phyloP scores from a whole-genome alignment of 2,888 invertebrate species.

The Euplexia lucipara region DNA sequence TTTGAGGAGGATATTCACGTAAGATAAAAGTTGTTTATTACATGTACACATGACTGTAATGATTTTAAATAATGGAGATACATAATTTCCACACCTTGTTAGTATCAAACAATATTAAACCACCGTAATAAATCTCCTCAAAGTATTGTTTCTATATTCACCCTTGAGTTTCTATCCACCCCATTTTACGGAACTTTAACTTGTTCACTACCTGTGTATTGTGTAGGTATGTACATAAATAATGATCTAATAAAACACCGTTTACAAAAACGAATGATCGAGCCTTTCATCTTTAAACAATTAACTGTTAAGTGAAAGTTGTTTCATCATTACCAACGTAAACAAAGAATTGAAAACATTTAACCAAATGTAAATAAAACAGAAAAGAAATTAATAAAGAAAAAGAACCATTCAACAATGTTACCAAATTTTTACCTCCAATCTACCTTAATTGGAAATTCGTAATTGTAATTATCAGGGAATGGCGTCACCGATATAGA shows the following conservation, averaged over 20 bases:
- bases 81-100: too few relatives aligned
- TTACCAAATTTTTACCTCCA: constrained; percentile 49
- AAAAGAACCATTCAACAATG: constrained; percentile 6
- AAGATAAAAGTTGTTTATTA: too few relatives aligned
- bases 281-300: constrained; percentile 18
- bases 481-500: constrained; percentile 54
- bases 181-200: too few relatives aligned
- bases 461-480: constrained; percentile 63
- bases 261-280: not conserved
- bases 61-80: too few relatives aligned
- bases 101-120: too few relatives aligned
- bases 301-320: constrained; percentile 8
- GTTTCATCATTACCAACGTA: constrained; percentile 14
- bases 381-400: constrained; percentile 18
- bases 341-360: constrained; percentile 13
- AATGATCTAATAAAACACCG: not conserved
- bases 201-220: too few relatives aligned
- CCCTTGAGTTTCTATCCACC: too few relatives aligned
- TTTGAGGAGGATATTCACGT: too few relatives aligned
- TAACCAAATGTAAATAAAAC: constrained; percentile 6
- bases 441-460: constrained; percentile 59
- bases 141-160: too few relatives aligned
- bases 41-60: too few relatives aligned
- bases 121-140: too few relatives aligned
- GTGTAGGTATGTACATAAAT: too few relatives aligned